Percentiles rank a stretch among this genome's conserved stretches.
Evolutionary conservation across 2,797 vertebrate genomes (phyloP).

Genomic region (Decapterus maruadsi): DNA sequence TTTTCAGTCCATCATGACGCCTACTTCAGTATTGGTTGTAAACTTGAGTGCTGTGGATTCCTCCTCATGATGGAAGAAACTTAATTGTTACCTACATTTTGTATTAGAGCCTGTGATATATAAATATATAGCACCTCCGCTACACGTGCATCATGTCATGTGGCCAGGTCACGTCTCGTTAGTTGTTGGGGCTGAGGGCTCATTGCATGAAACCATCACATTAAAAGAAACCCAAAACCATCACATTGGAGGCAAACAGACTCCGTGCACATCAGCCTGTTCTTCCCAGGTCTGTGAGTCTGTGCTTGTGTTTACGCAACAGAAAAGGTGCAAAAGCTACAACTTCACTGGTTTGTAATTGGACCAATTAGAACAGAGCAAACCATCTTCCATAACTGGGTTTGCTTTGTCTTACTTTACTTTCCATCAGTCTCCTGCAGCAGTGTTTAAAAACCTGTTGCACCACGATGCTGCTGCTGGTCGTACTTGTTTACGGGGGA

Average conservation of each 20-base stretch:
- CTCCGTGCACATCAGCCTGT: slow-evolving; percentile 46
- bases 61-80: background rate
- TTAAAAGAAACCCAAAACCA: slow-evolving; percentile 3
- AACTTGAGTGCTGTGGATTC: background rate
- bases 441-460: background rate
- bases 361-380: no score
- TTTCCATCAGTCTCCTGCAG: background rate
- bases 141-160: no score
- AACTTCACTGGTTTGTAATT: no score
- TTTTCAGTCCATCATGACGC: background rate
- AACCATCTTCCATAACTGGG: background rate
- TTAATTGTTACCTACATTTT: no score
- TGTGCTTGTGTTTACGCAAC: no score
- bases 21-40: background rate
- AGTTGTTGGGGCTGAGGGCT: slow-evolving; percentile 24
- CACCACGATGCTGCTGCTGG: no score
- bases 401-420: background rate
- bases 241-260: slow-evolving; percentile 34
- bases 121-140: background rate
- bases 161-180: background rate
- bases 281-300: no score
- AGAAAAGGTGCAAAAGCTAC: no score
- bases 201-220: slow-evolving; percentile 61
- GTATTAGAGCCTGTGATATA: background rate
- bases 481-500: no score